These are phyloP conservation scores for Genyomyrus donnyi DNA, from an alignment of 2,113 vertebrate species.

Conservation along the genomic window DNA sequence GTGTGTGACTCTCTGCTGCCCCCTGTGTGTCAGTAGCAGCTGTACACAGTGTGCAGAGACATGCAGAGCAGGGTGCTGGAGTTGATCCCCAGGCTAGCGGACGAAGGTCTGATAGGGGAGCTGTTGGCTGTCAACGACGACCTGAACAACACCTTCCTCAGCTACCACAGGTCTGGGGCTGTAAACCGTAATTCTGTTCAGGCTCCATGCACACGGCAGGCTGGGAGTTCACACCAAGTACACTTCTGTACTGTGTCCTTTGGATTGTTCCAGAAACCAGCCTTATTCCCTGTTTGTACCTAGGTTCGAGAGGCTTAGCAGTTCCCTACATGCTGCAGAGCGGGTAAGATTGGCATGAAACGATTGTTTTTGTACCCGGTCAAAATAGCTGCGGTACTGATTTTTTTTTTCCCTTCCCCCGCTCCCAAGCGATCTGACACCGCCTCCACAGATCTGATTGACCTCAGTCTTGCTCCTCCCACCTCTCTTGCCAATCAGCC, in stretches of 20 bases:
- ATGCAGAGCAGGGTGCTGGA: conserved; percentile 92
- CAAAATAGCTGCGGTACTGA: not conserved
- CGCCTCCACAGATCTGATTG: conserved; percentile 50
- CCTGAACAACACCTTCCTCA: conserved; percentile 87
- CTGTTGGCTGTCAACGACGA: conserved; percentile 88
- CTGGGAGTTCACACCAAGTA: not conserved
- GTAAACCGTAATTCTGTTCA: not conserved
- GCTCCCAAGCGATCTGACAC: not conserved
- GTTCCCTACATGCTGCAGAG: conserved; percentile 52
- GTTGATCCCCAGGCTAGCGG: conserved; percentile 76
- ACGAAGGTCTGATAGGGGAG: conserved; percentile 81
- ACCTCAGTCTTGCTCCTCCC: conserved; percentile 51
- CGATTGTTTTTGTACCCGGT: not conserved
- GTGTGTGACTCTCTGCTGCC: not conserved
- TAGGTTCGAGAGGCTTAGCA: conserved; percentile 84
- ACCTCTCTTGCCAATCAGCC: conserved; percentile 29
- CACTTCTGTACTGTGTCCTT: not conserved
- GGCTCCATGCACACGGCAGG: not conserved
- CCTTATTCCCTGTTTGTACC: conserved; percentile 5
- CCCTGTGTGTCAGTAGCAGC: conserved; percentile 51
- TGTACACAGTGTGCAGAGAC: conserved; percentile 68
- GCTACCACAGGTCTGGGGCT: conserved; percentile 70
- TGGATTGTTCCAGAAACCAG: not conserved
- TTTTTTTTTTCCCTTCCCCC: not conserved
- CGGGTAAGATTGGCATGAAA: conserved; percentile 39